Base-by-base conservation (phyloP, 2,888 invertebrate species). In the Sarcophaga subvicina region DNA sequence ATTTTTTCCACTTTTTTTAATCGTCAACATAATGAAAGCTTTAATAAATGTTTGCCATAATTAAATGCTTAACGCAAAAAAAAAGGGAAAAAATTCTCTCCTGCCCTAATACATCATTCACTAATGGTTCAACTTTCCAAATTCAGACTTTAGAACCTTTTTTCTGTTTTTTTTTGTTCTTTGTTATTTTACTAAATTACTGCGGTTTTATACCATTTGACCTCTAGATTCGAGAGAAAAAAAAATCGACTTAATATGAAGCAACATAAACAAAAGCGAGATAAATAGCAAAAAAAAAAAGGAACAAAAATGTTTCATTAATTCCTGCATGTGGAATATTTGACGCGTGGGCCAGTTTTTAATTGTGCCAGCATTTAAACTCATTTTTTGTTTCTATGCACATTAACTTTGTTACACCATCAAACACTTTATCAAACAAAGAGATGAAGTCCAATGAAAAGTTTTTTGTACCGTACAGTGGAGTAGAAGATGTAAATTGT, bases 1-100 rank as follows among this genome's bases (percentile, higher is more conserved):
- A 49, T 27, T 69, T 62, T 71, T 70, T 62, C 20, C 25, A 11
- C 4, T 75, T 63, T 75, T 63, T 75, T 70, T 80, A 83, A 83
- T 78, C 77, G 78, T 54, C 70, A 87, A 66, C 78, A 86, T 78
- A 86, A 86, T 81, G 78, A 76, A 75, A 73, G 78, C 81, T 59
- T 81, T 81, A 81, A 79, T 81, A 87, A 87, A 84, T 81, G 80
- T 45, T 86, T 47, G 27, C 75, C 87, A 81, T 87, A 87, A 87
- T 87, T 81, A 79, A 81, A 78, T 47, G 60, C 47, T 25, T 37
- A 37, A 37, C 37, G 6, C 6, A 5, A 37, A 37, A 37, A 37
- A 37, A 6, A 37, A 1, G 37, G 37, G 6, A 37, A 14, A 14
- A 72, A 70, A 67, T 22, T 10, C 17, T 20, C 17, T 62, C 62